Evolutionary conservation across 2,888 invertebrate species (phyloP).

Genomic region (Drosophila diplacantha): DNA sequence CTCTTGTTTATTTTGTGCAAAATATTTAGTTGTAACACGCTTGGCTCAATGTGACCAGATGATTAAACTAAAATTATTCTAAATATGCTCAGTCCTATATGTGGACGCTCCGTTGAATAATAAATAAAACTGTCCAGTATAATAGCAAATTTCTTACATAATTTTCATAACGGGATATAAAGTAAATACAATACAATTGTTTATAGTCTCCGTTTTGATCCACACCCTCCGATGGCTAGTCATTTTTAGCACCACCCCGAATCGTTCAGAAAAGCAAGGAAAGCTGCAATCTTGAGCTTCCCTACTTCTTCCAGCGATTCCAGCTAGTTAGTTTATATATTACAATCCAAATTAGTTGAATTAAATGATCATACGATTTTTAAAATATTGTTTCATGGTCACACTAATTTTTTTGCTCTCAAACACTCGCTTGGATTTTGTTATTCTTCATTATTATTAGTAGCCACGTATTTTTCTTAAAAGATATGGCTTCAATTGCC

Average conservation of each 20-base stretch:
- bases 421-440: not conserved
- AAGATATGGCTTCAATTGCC: constrained; percentile 68
- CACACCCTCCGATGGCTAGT: too few relatives aligned
- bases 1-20: constrained; percentile 4
- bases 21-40: constrained; percentile 3
- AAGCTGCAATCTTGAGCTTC: too few relatives aligned
- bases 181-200: too few relatives aligned
- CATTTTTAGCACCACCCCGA: too few relatives aligned
- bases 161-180: not conserved
- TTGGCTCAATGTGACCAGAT: not conserved
- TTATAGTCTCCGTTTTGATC: too few relatives aligned
- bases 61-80: not conserved
- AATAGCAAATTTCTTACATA: too few relatives aligned
- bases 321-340: too few relatives aligned
- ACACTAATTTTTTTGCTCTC: not conserved
- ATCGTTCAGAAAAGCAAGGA: too few relatives aligned
- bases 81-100: not conserved
- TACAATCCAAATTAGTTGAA: not conserved
- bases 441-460: not conserved
- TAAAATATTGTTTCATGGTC: not conserved
- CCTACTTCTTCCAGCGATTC: too few relatives aligned
- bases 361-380: not conserved
- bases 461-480: not conserved
- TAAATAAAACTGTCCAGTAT: too few relatives aligned
- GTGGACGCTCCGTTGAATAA: not conserved